These are phyloP conservation scores for Sinelater perroti DNA, from an alignment of 2,888 invertebrate species.

Conservation along the genomic window DNA sequence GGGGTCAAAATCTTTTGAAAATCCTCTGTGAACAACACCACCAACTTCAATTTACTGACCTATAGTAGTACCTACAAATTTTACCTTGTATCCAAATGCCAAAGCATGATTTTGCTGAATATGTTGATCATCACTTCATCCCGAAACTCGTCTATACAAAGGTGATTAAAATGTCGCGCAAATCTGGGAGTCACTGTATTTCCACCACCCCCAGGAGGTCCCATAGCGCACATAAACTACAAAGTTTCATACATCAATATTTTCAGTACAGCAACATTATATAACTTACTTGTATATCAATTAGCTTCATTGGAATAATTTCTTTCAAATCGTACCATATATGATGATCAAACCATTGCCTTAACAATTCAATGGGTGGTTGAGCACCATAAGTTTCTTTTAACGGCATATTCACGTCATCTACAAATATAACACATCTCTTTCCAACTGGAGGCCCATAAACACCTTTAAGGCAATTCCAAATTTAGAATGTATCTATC, in stretches of 20 bases:
- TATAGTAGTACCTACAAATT: neutral
- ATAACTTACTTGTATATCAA: conserved; percentile 79
- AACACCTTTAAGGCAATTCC: conserved; percentile 67
- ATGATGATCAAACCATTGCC: conserved; percentile 90
- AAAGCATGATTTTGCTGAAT: conserved; percentile 88
- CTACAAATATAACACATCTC: conserved; percentile 89
- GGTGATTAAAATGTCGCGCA: conserved; percentile 84
- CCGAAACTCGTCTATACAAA: conserved; percentile 89
- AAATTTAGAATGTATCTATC: conserved; percentile 14
- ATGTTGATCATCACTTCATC: conserved; percentile 85
- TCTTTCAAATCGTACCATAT: conserved; percentile 91
- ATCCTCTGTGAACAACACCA: conserved; percentile 73
- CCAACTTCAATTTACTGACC: neutral
- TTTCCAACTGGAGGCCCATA: conserved; percentile 93
- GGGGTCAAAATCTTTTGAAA: conserved; percentile 93
- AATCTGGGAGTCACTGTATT: conserved; percentile 87
- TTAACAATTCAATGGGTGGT: conserved; percentile 90
- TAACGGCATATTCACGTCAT: conserved; percentile 95
- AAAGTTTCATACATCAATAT: conserved; percentile 46
- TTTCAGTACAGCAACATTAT: neutral
- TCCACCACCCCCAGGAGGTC: conserved; percentile 77
- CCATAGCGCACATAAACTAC: conserved; percentile 88
- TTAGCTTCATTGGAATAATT: conserved; percentile 77
- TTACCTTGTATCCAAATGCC: conserved; percentile 94
- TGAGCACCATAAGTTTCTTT: conserved; percentile 92